phyloP scores from a whole-genome alignment of 1,140 invertebrate species.

The Lepeophtheirus salmonis region DNA sequence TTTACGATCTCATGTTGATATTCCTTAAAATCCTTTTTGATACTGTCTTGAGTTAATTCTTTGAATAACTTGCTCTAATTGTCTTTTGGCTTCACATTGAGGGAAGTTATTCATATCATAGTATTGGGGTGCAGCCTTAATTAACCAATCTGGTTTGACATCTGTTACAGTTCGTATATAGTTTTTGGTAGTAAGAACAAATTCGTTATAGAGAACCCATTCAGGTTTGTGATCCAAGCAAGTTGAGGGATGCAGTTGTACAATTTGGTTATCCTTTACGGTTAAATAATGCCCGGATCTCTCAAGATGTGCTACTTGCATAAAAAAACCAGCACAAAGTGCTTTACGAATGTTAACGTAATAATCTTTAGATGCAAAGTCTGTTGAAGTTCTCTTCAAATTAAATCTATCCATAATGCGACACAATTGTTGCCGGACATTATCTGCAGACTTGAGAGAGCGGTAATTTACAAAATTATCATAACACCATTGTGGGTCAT shows the following conservation, averaged over 20 bases:
- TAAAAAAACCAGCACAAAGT: conserved; percentile 92
- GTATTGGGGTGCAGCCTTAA: conserved; percentile 69
- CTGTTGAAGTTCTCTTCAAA: conserved; percentile 81
- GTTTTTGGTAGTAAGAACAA: conserved; percentile 97
- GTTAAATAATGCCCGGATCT: conserved; percentile 90
- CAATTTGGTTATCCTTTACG: conserved; percentile 96
- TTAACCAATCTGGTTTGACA: conserved; percentile 67
- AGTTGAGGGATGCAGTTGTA: conserved; percentile 94
- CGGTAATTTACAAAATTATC: conserved; percentile 98
- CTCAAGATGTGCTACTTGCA: conserved; percentile 95
- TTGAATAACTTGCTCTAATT: conserved; percentile 62
- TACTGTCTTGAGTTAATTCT: conserved; percentile 66
- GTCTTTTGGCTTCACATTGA: conserved; percentile 82
- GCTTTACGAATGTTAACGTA: conserved; percentile 98
- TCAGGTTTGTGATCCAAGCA: conserved; percentile 98
- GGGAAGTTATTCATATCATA: conserved; percentile 97
- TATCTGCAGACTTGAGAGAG: conserved; percentile 80
- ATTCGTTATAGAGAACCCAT: conserved; percentile 99
- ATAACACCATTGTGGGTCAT: conserved; percentile 96
- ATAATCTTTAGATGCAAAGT: conserved; percentile 95
- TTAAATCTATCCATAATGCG: conserved; percentile 80
- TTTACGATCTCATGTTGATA: not conserved
- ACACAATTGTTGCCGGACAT: conserved; percentile 58
- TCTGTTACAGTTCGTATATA: conserved; percentile 97
- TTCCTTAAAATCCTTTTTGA: conserved; percentile 53